These are phyloP conservation scores for Eira barbara DNA, from an alignment of 2,113 vertebrate genomes.

Conservation along the genomic window DNA sequence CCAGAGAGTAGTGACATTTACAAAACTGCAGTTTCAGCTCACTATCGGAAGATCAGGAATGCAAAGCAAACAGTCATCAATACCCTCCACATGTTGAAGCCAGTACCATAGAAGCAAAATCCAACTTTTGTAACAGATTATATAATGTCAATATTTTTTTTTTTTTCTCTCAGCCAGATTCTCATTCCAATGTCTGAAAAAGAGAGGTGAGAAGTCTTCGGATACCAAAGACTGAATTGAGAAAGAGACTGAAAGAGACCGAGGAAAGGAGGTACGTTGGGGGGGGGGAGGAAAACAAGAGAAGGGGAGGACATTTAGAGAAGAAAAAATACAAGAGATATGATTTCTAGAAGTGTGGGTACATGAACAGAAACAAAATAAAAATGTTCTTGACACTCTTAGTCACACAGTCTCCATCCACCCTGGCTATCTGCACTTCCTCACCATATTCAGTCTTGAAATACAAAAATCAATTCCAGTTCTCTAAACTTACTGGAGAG, in stretches of 20 bases:
- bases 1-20: background rate
- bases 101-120: background rate
- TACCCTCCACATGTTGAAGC: background rate
- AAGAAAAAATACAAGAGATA: background rate
- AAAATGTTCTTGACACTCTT: background rate
- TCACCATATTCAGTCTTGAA: background rate
- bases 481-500: background rate
- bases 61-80: background rate
- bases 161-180: background rate
- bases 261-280: background rate
- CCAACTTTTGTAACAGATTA: background rate
- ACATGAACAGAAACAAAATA: background rate
- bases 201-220: background rate
- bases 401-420: background rate
- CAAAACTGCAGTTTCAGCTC: background rate
- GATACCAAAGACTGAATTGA: background rate
- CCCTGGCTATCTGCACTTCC: background rate
- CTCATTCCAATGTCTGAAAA: background rate
- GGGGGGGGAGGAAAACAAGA: background rate
- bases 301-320: no score
- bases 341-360: background rate
- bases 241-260: background rate
- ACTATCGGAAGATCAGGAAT: background rate
- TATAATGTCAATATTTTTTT: background rate
- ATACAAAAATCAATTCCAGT: background rate